A percentile compares a stretch with the other conserved stretches of the same genome.
Evolutionary conservation across 1,140 invertebrate genomes (phyloP).

Genomic region (Pseudomyrmex sp.): DNA sequence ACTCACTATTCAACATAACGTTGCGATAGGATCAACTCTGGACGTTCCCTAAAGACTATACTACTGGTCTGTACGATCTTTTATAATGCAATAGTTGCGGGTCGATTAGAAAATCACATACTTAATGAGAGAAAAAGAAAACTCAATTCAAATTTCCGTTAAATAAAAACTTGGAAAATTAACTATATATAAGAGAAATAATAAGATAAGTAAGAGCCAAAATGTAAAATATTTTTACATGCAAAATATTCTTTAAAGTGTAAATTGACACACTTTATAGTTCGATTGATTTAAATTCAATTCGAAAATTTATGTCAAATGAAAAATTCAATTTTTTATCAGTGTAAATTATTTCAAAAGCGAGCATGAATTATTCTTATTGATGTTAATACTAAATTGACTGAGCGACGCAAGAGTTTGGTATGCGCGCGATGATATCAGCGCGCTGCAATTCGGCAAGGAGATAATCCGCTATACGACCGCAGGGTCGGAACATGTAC

Average conservation of each 20-base stretch:
- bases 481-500: conserved; percentile 36
- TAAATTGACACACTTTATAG: too few relatives aligned
- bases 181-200: too few relatives aligned
- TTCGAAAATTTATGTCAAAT: too few relatives aligned
- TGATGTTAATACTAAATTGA: not conserved
- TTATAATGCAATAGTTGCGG: conserved; percentile 39
- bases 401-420: conserved; percentile 17
- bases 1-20: conserved; percentile 16
- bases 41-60: conserved; percentile 5
- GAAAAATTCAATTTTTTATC: too few relatives aligned
- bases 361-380: not conserved
- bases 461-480: conserved; percentile 40
- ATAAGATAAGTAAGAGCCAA: too few relatives aligned
- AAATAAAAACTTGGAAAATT: too few relatives aligned
- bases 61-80: not conserved
- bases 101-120: conserved; percentile 34
- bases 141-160: too few relatives aligned
- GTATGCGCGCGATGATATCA: not conserved
- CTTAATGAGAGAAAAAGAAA: not conserved
- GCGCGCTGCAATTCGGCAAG: conserved; percentile 4
- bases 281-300: too few relatives aligned
- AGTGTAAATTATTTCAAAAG: too few relatives aligned
- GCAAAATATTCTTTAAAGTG: too few relatives aligned
- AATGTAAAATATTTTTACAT: too few relatives aligned
- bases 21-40: conserved; percentile 14